Evolutionary conservation across 2,113 vertebrate genomes (phyloP).

Genomic region (Amphiprion percula): DNA sequence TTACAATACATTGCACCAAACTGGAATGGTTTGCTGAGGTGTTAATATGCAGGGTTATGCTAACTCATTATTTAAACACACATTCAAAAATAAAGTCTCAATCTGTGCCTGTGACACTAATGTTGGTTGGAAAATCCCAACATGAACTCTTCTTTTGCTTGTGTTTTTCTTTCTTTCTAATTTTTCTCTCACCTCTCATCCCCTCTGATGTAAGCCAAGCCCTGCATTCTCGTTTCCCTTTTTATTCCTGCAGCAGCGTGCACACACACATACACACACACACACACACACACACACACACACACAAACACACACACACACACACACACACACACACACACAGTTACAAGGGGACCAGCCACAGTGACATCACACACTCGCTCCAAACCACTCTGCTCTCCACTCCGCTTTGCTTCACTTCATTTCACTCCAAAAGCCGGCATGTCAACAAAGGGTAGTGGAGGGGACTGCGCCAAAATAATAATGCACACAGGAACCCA

Average conservation of each 20-base stretch:
- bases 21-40: not conserved
- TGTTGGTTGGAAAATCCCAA: not conserved
- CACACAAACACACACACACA: not conserved
- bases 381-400: conserved; percentile 52
- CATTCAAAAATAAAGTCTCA: not conserved
- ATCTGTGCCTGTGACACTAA: not conserved
- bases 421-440: conserved; percentile 63
- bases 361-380: conserved; percentile 34
- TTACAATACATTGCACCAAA: not conserved
- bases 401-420: conserved; percentile 51
- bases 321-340: conserved; percentile 6
- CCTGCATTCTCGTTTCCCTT: conserved; percentile 2
- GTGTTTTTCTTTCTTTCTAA: not conserved
- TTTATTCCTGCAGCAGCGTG: conserved; percentile 13
- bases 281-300: conserved; percentile 1
- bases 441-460: conserved; percentile 45
- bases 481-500: conserved; percentile 45
- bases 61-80: conserved; percentile 4
- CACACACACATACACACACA: not conserved
- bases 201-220: conserved; percentile 24
- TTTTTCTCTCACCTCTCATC: conserved; percentile 7
- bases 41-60: not conserved
- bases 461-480: conserved; percentile 42
- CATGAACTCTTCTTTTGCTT: not conserved
- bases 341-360: conserved; percentile 17